These are phyloP conservation scores for Ypsolopha scabrella DNA, from an alignment of 2,888 invertebrate genomes.

Conservation along the genomic window DNA sequence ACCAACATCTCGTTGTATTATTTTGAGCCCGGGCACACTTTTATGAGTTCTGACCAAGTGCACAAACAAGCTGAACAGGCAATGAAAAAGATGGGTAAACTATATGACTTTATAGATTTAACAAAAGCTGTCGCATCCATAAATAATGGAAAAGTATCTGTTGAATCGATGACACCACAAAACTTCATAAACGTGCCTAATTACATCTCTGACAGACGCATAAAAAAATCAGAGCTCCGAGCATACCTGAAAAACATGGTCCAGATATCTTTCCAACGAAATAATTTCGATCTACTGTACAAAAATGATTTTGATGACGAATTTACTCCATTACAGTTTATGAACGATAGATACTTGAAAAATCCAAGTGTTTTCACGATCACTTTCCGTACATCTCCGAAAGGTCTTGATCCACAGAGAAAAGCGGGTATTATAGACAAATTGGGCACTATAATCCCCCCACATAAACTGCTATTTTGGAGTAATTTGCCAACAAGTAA, in stretches of 20 bases:
- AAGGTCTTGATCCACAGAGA: slow-evolving; percentile 10
- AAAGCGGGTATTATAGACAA: slow-evolving; percentile 8
- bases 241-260: slow-evolving; percentile 15
- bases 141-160: slow-evolving; percentile 7
- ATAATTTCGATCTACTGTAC: slow-evolving; percentile 11
- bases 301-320: too few species aligned
- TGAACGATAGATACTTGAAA: slow-evolving; percentile 14
- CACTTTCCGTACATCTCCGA: slow-evolving; percentile 8
- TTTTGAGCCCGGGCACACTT: slow-evolving; percentile 19
- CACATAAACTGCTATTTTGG: slow-evolving; percentile 14
- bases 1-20: slow-evolving; percentile 11
- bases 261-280: slow-evolving; percentile 12
- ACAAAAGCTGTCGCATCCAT: slow-evolving; percentile 11
- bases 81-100: too few species aligned
- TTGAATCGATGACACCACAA: slow-evolving; percentile 5
- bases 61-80: slow-evolving; percentile 15
- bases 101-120: slow-evolving; percentile 15
- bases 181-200: slow-evolving; percentile 14
- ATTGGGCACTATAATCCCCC: slow-evolving; percentile 10
- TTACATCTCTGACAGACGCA: slow-evolving; percentile 14
- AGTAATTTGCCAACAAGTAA: too few species aligned
- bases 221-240: slow-evolving; percentile 15
- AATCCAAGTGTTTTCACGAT: slow-evolving; percentile 8
- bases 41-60: slow-evolving; percentile 15
- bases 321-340: slow-evolving; percentile 9